phyloP scores from a whole-genome alignment of 2,888 invertebrate species.

The Patella ulyssiponensis region DNA sequence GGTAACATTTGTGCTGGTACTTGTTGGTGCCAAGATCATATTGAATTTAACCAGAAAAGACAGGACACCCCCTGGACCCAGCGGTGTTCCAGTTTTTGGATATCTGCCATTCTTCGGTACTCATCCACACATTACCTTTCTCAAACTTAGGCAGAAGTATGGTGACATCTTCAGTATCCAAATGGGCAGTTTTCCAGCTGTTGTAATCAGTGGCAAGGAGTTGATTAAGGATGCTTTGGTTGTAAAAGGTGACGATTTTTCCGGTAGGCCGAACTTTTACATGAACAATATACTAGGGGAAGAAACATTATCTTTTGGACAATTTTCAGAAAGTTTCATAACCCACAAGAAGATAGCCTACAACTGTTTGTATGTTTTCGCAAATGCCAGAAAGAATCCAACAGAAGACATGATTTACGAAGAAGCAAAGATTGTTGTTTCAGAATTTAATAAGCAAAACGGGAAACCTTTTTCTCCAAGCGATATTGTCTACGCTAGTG shows the following conservation, averaged over 20 bases:
- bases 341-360: conserved; percentile 42
- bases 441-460: conserved; percentile 16
- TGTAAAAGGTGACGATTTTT: background rate
- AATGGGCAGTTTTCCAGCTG: conserved; percentile 41
- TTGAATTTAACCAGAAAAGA: background rate
- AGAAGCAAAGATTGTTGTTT: conserved; percentile 24
- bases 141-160: conserved; percentile 34
- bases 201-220: conserved; percentile 42
- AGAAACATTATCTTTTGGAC: too few relatives aligned
- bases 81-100: conserved; percentile 44
- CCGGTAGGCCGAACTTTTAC: too few relatives aligned
- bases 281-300: too few relatives aligned
- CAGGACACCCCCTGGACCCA: conserved; percentile 35
- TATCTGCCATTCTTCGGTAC: conserved; percentile 42
- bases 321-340: conserved; percentile 30
- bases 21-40: conserved; percentile 2
- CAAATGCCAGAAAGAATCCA: conserved; percentile 29
- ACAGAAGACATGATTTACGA: conserved; percentile 28
- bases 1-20: background rate
- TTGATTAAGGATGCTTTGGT: conserved; percentile 33
- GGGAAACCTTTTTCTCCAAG: conserved; percentile 20
- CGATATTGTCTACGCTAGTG: conserved; percentile 18
- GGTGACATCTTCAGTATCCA: conserved; percentile 43
- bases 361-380: conserved; percentile 36
- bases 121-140: conserved; percentile 37